Conservation (phyloP, 2,888 invertebrate species). For the Thymelicus lineola region DNA sequence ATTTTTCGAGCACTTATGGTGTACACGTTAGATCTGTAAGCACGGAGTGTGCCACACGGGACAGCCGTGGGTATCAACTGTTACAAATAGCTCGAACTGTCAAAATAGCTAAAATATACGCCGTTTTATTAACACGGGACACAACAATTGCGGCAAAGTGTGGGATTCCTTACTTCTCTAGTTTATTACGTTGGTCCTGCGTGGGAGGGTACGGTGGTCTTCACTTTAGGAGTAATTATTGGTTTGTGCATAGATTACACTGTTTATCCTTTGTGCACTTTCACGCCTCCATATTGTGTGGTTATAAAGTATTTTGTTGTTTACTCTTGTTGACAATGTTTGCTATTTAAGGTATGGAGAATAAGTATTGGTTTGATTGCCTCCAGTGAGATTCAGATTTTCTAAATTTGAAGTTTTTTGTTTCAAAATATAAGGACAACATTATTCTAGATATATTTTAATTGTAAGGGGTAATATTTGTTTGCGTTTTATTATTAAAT, state of each 20-base stretch:
- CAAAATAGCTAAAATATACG: slow-evolving; percentile 83
- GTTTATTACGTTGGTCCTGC: slow-evolving; percentile 72
- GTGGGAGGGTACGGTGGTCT: slow-evolving; percentile 74
- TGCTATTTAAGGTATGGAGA: no score
- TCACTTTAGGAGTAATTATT: slow-evolving; percentile 62
- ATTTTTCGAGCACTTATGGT: slow-evolving; percentile 2
- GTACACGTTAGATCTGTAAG: background rate
- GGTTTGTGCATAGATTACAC: slow-evolving; percentile 43
- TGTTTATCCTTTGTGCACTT: slow-evolving; percentile 30
- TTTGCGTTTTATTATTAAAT: no score
- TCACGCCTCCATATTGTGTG: slow-evolving; percentile 16
- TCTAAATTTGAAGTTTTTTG: no score
- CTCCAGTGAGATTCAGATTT: no score
- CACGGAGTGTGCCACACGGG: slow-evolving; percentile 27
- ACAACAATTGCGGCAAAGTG: slow-evolving; percentile 79
- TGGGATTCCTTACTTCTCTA: slow-evolving; percentile 78
- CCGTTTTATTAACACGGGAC: slow-evolving; percentile 81
- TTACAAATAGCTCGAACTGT: slow-evolving; percentile 80
- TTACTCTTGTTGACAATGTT: no score
- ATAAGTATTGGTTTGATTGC: no score
- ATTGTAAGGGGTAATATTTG: no score
- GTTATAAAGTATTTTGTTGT: background rate
- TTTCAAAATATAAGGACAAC: no score
- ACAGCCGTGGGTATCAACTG: slow-evolving; percentile 57
- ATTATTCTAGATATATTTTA: no score